These are phyloP conservation scores for Helostoma temminkii DNA, from an alignment of 2,797 vertebrate species.

Conservation along the genomic window DNA sequence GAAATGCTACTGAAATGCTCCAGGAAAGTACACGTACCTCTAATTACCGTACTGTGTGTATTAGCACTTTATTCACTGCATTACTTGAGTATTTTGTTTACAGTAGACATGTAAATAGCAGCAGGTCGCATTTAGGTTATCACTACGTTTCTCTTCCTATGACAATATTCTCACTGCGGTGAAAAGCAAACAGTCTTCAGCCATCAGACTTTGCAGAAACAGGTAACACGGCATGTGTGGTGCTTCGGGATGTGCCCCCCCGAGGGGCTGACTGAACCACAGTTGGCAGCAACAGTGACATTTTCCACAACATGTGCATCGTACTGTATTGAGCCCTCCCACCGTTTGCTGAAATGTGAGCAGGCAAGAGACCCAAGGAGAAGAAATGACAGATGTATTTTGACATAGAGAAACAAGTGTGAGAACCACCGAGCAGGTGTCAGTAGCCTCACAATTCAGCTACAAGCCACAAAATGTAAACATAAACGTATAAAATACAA, in stretches of 20 bases:
- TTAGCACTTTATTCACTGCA: background rate
- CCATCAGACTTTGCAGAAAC: conserved; percentile 25
- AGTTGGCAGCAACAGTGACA: background rate
- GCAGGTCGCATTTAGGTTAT: background rate
- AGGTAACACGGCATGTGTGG: conserved; percentile 20
- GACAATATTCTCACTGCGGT: background rate
- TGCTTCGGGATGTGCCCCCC: background rate
- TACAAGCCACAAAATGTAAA: background rate
- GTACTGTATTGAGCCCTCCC: background rate
- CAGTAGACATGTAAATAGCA: conserved; percentile 3
- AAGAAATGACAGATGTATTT: conserved; percentile 7
- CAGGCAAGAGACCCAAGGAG: background rate
- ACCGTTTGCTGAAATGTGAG: conserved; percentile 5
- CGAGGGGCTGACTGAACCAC: background rate
- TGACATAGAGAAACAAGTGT: conserved; percentile 5
- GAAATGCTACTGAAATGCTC: too few relatives aligned
- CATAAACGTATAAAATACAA: background rate
- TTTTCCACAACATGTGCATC: conserved; percentile 30
- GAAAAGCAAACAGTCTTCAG: conserved; percentile 29
- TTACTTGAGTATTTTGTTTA: background rate
- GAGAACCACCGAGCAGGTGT: conserved; percentile 15
- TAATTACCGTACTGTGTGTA: background rate
- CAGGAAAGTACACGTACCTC: too few relatives aligned
- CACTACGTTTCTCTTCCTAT: background rate
- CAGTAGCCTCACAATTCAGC: background rate